phyloP scores from a whole-genome alignment of 2,797 vertebrate species.

The Mallotus villosus region DNA sequence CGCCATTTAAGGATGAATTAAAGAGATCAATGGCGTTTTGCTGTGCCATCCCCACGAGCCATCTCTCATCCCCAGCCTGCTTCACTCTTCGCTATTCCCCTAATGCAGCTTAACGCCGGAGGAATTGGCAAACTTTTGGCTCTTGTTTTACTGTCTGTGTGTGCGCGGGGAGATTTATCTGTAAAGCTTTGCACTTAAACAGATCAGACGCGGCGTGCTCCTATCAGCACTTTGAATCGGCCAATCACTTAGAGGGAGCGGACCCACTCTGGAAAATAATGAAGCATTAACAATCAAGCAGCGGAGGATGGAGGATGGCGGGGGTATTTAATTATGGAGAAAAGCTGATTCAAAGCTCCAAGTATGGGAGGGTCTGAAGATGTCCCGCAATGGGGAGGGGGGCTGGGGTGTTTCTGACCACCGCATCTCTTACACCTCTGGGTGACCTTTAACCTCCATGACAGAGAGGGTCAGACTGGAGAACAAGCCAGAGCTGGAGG shows the following conservation, averaged over 20 bases:
- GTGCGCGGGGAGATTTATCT: slow-evolving; percentile 73
- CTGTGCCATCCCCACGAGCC: slow-evolving; percentile 50
- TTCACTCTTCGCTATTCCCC: slow-evolving; percentile 59
- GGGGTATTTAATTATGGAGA: slow-evolving; percentile 75
- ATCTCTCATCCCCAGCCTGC: slow-evolving; percentile 57
- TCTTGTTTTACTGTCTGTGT: slow-evolving; percentile 65
- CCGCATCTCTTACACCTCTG: slow-evolving; percentile 11
- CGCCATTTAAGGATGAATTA: slow-evolving; percentile 46
- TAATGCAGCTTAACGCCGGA: slow-evolving; percentile 62
- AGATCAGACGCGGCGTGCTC: slow-evolving; percentile 74
- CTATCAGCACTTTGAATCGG: slow-evolving; percentile 80
- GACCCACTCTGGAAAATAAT: slow-evolving; percentile 70
- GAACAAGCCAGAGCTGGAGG: too few relatives aligned
- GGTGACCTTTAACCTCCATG: slow-evolving; percentile 4
- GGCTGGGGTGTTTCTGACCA: slow-evolving; percentile 37
- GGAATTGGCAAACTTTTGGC: slow-evolving; percentile 70
- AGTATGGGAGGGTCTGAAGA: slow-evolving; percentile 27
- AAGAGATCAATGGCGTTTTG: slow-evolving; percentile 49
- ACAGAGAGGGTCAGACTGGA: background rate
- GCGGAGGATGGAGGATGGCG: slow-evolving; percentile 44
- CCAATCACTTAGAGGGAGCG: slow-evolving; percentile 79
- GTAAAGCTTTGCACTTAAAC: slow-evolving; percentile 76
- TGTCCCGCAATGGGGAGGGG: slow-evolving; percentile 3
- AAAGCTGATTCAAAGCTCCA: slow-evolving; percentile 70
- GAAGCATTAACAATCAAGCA: slow-evolving; percentile 76